Conservation (phyloP, 2,797 vertebrate genomes). For the Eidolon dupreanum region DNA sequence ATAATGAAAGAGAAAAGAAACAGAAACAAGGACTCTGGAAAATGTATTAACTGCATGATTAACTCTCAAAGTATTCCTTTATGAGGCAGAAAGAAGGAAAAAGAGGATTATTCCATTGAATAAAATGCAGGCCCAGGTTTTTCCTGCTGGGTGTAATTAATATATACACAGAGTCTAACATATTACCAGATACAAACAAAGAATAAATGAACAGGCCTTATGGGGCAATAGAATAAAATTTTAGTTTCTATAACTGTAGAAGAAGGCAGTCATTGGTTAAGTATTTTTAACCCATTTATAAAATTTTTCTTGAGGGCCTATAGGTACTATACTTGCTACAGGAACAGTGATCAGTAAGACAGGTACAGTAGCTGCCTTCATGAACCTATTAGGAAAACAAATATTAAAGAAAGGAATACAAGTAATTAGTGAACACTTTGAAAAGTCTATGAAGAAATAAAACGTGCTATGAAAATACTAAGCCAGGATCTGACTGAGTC, state of each 20-base stretch:
- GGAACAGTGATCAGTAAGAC: not conserved
- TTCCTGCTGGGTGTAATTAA: not conserved
- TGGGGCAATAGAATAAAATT: not conserved
- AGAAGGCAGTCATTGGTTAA: not conserved
- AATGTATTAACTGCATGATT: not conserved
- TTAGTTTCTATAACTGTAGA: not conserved
- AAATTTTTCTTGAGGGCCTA: not conserved
- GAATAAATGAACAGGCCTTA: not conserved
- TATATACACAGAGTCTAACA: not conserved
- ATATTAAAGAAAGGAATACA: not conserved
- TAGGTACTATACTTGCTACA: not conserved
- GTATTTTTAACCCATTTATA: not conserved
- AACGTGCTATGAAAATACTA: not conserved
- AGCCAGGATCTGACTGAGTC: not conserved
- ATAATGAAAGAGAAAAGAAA: not conserved
- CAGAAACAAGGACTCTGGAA: slow-evolving; percentile 1
- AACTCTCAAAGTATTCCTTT: not conserved
- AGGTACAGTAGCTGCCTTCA: not conserved
- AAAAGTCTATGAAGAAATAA: not conserved
- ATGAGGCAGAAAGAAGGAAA: not conserved
- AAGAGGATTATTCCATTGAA: not conserved
- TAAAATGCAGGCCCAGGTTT: not conserved
- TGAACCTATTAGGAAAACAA: not conserved
- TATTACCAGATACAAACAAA: not conserved
- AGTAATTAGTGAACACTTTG: not conserved